Conservation (phyloP, 2,113 vertebrate species). For the Sinocyclocheilus rhinocerous region DNA sequence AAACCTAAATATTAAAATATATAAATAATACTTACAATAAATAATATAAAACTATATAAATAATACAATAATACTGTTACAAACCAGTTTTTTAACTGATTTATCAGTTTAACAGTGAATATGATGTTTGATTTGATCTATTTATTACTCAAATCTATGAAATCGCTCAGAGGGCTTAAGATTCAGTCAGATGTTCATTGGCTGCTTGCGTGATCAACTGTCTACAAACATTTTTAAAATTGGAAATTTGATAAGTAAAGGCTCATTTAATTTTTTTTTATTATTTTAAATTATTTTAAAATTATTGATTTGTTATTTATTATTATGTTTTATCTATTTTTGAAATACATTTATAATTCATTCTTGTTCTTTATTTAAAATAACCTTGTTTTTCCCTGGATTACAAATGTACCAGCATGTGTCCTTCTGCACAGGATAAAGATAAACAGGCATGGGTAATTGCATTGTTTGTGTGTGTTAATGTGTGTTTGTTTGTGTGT, state of each 20-base stretch:
- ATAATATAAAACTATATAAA: background rate
- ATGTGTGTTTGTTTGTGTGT: slow-evolving; percentile 2
- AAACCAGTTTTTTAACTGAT: background rate
- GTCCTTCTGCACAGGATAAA: background rate
- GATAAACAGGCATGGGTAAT: slow-evolving; percentile 11
- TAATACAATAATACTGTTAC: background rate
- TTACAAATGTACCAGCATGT: slow-evolving; percentile 13
- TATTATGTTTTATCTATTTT: background rate
- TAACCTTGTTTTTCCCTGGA: background rate
- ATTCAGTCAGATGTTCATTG: background rate
- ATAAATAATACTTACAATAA: too few relatives aligned
- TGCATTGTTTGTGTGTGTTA: background rate
- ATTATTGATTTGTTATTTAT: background rate
- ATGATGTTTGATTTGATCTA: background rate
- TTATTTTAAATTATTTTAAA: too few relatives aligned
- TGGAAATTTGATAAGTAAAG: too few relatives aligned
- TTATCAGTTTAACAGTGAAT: background rate
- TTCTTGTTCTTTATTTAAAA: background rate
- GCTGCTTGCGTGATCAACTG: background rate
- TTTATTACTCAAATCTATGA: background rate
- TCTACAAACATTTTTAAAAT: background rate
- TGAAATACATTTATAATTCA: background rate
- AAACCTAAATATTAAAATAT: background rate
- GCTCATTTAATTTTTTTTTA: too few relatives aligned
- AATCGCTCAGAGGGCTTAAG: background rate